A percentile compares a stretch with the other conserved stretches of the same genome.
These are phyloP conservation scores for Branchipolynoe longqiensis DNA, from an alignment of 2,888 invertebrate genomes.

Conservation along the genomic window DNA sequence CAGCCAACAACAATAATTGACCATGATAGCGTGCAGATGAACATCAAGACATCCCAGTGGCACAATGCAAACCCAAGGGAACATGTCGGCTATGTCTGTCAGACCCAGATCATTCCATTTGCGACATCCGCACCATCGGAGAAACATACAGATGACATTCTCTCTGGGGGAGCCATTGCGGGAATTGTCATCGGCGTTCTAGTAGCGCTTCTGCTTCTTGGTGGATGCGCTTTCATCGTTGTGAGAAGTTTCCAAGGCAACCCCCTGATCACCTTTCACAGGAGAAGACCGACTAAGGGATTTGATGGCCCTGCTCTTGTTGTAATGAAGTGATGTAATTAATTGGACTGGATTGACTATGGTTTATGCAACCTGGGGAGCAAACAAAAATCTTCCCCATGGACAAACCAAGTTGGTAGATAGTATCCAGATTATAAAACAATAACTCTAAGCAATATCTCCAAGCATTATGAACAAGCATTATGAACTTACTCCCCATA, in stretches of 20 bases:
- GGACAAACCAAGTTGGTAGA: too few species aligned
- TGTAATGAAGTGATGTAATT: too few species aligned
- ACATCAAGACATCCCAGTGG: conserved; percentile 5
- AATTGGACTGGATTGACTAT: too few species aligned
- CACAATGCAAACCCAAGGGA: not conserved
- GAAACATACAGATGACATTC: not conserved
- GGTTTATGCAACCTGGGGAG: too few species aligned
- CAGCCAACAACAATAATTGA: not conserved
- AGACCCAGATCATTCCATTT: not conserved
- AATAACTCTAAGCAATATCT: too few species aligned
- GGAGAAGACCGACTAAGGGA: not conserved
- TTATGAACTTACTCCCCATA: too few species aligned
- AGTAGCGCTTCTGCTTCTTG: not conserved
- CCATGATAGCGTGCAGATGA: not conserved
- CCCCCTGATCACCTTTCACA: not conserved
- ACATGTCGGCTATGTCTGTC: not conserved
- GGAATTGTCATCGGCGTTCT: conserved; percentile 3
- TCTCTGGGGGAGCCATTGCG: not conserved
- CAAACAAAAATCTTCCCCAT: too few species aligned
- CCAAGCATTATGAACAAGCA: too few species aligned
- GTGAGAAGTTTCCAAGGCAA: not conserved
- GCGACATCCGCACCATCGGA: not conserved
- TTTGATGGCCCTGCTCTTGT: conserved; percentile 1
- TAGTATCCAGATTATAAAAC: too few species aligned
- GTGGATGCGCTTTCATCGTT: not conserved